These are phyloP conservation scores for Quadriops clusia DNA, from an alignment of 2,888 invertebrate species.

Conservation along the genomic window DNA sequence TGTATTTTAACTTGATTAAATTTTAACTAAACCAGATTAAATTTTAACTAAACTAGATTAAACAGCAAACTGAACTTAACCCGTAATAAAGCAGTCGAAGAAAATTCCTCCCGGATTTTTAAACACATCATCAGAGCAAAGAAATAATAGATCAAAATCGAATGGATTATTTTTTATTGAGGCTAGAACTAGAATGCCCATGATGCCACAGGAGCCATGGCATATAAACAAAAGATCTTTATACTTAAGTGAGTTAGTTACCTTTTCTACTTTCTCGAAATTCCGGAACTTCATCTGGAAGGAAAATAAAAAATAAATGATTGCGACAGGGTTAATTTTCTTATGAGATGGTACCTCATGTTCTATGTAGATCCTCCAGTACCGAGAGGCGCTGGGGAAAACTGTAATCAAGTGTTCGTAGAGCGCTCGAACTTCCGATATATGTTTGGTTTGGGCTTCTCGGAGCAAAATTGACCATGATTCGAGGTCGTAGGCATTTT, in stretches of 20 bases:
- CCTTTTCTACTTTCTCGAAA: constrained; percentile 98
- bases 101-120: constrained; percentile 35
- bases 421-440: constrained; percentile 79
- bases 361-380: constrained; percentile 98
- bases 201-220: constrained; percentile 4
- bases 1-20: too few relatives aligned
- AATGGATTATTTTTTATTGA: too few relatives aligned
- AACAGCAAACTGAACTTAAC: too few relatives aligned
- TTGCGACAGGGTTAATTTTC: background rate
- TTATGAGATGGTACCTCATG: constrained; percentile 62
- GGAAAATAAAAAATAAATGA: constrained; percentile 11
- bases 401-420: constrained; percentile 91
- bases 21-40: too few relatives aligned
- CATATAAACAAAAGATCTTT: constrained; percentile 12
- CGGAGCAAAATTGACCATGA: constrained; percentile 94
- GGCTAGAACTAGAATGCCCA: too few relatives aligned
- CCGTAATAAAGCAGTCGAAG: too few relatives aligned
- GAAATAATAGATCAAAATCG: too few relatives aligned
- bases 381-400: constrained; percentile 93
- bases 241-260: constrained; percentile 29
- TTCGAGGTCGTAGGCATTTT: constrained; percentile 88
- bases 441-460: constrained; percentile 79
- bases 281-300: constrained; percentile 93
- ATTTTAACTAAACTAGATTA: too few relatives aligned
- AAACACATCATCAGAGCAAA: constrained; percentile 28